Conservation (phyloP, 2,113 vertebrate species). For the Hemichromis elongatus region DNA sequence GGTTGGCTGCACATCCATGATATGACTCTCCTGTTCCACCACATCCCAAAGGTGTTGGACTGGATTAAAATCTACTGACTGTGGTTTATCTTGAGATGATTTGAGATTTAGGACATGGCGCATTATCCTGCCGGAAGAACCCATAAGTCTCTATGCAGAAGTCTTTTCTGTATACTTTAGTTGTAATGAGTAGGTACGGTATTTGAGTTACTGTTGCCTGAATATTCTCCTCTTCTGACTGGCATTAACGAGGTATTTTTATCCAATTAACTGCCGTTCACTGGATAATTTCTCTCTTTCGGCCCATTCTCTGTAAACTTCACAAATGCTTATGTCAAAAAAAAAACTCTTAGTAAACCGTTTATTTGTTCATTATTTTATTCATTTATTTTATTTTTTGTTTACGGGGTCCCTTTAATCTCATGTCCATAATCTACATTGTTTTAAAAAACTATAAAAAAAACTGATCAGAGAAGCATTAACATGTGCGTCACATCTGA, state of each 20-base stretch:
- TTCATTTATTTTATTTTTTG: not conserved
- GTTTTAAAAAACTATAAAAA: not conserved
- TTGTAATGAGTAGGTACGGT: too few species aligned
- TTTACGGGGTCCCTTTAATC: not conserved
- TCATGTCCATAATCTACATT: not conserved
- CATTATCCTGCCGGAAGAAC: not conserved
- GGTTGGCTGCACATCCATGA: not conserved
- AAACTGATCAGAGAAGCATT: not conserved
- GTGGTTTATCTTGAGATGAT: not conserved
- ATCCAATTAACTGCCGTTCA: not conserved
- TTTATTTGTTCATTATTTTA: not conserved
- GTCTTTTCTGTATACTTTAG: not conserved
- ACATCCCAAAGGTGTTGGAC: not conserved
- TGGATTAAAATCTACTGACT: not conserved
- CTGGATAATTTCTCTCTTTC: not conserved
- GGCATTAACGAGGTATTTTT: not conserved
- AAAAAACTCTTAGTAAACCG: rapidly evolving
- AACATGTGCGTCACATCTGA: not conserved
- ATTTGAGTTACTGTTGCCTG: too few species aligned
- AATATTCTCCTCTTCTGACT: not conserved
- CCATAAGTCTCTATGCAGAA: not conserved
- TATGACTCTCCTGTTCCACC: not conserved
- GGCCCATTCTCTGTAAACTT: not conserved
- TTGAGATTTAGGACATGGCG: not conserved
- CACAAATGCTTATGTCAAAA: not conserved